Evolutionary conservation across 1,140 invertebrate species (phyloP).

Genomic region (Dinoponera quadriceps): DNA sequence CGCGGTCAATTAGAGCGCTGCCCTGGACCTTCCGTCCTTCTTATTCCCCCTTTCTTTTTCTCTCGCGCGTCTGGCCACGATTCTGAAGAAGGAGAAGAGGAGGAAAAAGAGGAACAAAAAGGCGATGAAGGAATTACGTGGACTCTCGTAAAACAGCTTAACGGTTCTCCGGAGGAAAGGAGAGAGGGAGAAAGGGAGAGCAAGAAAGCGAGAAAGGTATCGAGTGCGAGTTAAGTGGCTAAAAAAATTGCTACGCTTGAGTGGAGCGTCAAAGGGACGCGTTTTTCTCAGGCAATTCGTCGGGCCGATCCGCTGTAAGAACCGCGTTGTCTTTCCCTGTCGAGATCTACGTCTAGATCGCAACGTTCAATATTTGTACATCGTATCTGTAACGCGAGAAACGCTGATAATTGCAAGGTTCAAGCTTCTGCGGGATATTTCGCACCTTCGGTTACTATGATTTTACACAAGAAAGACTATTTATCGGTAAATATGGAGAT

Average conservation of each 20-base stretch:
- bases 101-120: conserved; percentile 28
- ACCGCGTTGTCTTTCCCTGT: not conserved
- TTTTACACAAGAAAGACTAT: too few species aligned
- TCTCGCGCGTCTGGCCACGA: conserved; percentile 1
- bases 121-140: conserved; percentile 73
- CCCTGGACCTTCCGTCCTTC: conserved; percentile 35
- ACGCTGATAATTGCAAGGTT: not conserved
- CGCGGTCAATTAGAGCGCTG: conserved; percentile 73
- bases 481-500: too few species aligned
- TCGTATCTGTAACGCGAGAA: not conserved
- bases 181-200: conserved; percentile 1
- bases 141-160: conserved; percentile 73
- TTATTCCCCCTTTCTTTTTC: not conserved
- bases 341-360: conserved; percentile 5
- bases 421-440: too few species aligned
- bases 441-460: too few species aligned
- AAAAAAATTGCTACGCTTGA: conserved; percentile 73
- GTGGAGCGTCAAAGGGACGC: conserved; percentile 58
- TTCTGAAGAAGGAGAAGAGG: conserved; percentile 23
- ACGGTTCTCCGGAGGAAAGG: conserved; percentile 51
- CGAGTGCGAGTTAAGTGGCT: conserved; percentile 72
- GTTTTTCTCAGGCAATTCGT: conserved; percentile 70
- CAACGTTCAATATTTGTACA: not conserved
- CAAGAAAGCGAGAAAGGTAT: conserved; percentile 49
- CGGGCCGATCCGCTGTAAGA: conserved; percentile 48